Evolutionary conservation across 35 echinoderm and acorn worm species (phyloP).

Genomic region (Acanthaster planci): DNA sequence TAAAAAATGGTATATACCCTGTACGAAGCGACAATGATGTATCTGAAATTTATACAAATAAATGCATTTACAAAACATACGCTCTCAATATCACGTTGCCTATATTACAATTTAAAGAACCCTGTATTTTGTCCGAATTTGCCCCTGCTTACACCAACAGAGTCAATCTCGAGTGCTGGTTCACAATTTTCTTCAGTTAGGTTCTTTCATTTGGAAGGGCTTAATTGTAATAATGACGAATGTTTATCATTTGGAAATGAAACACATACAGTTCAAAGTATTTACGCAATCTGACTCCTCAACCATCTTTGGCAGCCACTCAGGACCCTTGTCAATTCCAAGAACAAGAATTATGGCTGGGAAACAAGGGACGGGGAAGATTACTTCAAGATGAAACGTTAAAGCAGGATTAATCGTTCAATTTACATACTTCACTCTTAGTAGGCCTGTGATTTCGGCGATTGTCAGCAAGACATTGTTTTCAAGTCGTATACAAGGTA

Average conservation of each 20-base stretch:
- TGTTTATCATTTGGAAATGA: too few relatives aligned
- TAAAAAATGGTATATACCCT: not conserved
- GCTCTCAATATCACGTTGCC: not conserved
- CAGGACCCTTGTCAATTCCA: not conserved
- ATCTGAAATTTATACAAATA: slow-evolving; percentile 16
- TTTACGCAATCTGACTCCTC: too few relatives aligned
- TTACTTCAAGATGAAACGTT: slow-evolving; percentile 4
- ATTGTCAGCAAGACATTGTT: slow-evolving; percentile 3
- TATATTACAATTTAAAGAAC: not conserved
- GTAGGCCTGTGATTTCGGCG: slow-evolving; percentile 23
- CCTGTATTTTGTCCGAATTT: not conserved
- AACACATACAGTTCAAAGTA: too few relatives aligned
- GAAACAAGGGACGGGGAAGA: not conserved
- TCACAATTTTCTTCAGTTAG: too few relatives aligned
- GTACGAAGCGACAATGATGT: not conserved
- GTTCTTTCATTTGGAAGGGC: too few relatives aligned
- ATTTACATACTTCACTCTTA: not conserved
- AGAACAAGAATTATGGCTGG: not conserved
- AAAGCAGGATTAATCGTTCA: not conserved
- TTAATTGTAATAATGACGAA: too few relatives aligned
- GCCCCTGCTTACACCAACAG: not conserved
- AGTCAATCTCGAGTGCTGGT: too few relatives aligned
- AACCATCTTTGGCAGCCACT: too few relatives aligned
- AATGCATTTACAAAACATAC: not conserved
- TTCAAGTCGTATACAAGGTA: slow-evolving; percentile 22